phyloP scores from a whole-genome alignment of 2,113 vertebrate genomes.

The Mustela lutreola region DNA sequence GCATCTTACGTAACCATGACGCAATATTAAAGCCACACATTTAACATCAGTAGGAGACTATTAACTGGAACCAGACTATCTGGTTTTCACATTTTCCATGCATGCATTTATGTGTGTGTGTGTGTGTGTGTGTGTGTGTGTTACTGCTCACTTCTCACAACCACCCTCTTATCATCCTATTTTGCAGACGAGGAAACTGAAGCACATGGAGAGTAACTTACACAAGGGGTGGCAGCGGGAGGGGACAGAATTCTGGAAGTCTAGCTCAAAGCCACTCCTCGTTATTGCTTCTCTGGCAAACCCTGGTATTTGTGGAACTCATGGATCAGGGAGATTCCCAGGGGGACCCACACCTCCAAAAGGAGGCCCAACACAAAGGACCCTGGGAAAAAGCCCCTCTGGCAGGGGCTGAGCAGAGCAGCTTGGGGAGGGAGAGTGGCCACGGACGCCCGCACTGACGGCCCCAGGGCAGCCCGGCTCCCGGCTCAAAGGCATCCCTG shows the following conservation, averaged over 20 bases:
- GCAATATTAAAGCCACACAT: fast-evolving
- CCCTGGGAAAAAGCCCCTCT: background rate
- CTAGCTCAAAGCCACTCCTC: background rate
- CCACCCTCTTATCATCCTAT: background rate
- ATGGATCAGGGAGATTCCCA: fast-evolving
- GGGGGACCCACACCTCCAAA: background rate
- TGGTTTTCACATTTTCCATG: background rate
- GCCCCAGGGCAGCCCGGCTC: background rate
- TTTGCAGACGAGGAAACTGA: background rate
- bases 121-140: fast-evolving
- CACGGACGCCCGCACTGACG: fast-evolving
- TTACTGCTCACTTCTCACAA: background rate
- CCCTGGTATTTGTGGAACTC: background rate
- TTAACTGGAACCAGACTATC: background rate
- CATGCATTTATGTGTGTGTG: fast-evolving
- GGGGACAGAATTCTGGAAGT: background rate
- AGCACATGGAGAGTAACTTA: background rate
- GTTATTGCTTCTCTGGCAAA: background rate
- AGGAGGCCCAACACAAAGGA: fast-evolving
- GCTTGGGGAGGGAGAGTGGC: background rate
- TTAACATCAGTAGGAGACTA: fast-evolving
- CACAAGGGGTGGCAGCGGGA: fast-evolving
- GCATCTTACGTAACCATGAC: fast-evolving
- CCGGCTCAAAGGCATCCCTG: background rate
- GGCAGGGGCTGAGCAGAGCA: fast-evolving